A percentile compares a stretch with the other conserved stretches of the same genome.
Evolutionary conservation across 2,888 invertebrate species (phyloP).

Genomic region (Nomada fabriciana): DNA sequence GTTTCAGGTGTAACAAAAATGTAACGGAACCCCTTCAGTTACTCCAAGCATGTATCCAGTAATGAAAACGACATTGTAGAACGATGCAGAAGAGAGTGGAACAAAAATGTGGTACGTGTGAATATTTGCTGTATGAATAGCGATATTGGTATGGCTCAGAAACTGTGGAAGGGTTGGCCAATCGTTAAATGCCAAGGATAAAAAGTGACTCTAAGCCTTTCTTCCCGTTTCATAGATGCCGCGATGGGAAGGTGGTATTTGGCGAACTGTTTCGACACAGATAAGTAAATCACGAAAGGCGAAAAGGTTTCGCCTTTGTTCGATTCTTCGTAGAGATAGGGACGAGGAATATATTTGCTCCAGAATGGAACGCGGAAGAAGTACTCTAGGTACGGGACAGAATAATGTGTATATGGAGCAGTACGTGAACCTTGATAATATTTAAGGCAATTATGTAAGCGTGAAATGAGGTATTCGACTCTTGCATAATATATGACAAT

Average conservation of each 20-base stretch:
- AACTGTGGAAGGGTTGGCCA: conserved; percentile 6
- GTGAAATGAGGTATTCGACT: conserved; percentile 26
- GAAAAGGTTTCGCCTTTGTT: background rate
- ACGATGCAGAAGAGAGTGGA: background rate
- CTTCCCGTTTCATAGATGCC: background rate
- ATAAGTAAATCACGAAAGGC: too few species aligned
- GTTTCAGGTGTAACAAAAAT: background rate
- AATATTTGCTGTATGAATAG: background rate
- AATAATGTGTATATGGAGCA: background rate
- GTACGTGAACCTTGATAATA: too few species aligned
- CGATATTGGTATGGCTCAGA: background rate
- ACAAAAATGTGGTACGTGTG: background rate
- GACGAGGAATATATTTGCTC: background rate
- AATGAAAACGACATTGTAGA: background rate
- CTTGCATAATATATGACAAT: background rate
- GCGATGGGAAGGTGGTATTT: conserved; percentile 4
- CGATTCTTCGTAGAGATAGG: background rate
- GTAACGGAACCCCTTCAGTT: background rate
- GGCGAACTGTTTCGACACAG: background rate
- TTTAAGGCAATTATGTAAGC: too few species aligned
- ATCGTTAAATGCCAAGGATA: conserved; percentile 50
- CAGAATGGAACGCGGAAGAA: conserved; percentile 18
- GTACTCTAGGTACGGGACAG: background rate
- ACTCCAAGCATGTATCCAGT: background rate
- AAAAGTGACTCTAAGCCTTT: conserved; percentile 19